Evolutionary conservation across 1,140 invertebrate genomes (phyloP).

Genomic region (Lerema accius): DNA sequence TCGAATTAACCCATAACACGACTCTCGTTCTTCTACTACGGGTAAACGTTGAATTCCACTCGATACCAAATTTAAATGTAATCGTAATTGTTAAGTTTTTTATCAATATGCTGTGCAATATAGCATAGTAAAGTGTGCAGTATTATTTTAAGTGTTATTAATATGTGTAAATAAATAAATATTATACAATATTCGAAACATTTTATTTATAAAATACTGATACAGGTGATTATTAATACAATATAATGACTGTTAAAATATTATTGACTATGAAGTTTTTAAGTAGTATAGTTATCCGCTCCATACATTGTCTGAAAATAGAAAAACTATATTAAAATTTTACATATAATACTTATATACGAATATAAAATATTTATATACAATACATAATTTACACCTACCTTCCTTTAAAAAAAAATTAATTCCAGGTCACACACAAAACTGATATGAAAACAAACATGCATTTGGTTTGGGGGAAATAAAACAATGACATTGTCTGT

Average conservation of each 20-base stretch:
- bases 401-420: neutral
- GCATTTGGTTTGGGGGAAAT: slow-evolving; percentile 51
- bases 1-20: slow-evolving; percentile 39
- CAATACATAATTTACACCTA: slow-evolving; percentile 9
- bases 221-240: slow-evolving; percentile 34
- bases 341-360: slow-evolving; percentile 30
- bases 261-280: slow-evolving; percentile 39
- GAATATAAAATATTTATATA: slow-evolving; percentile 30
- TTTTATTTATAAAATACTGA: slow-evolving; percentile 57
- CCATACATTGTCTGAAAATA: slow-evolving; percentile 79
- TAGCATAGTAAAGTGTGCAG: slow-evolving; percentile 59
- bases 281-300: slow-evolving; percentile 73
- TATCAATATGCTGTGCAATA: slow-evolving; percentile 56
- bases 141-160: slow-evolving; percentile 51
- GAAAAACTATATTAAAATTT: slow-evolving; percentile 48
- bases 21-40: slow-evolving; percentile 43
- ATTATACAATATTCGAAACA: slow-evolving; percentile 50
- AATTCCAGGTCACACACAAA: slow-evolving; percentile 22
- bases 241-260: slow-evolving; percentile 1
- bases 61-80: slow-evolving; percentile 55
- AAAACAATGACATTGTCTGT: slow-evolving; percentile 57
- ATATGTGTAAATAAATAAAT: slow-evolving; percentile 61
- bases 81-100: slow-evolving; percentile 36
- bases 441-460: slow-evolving; percentile 43
- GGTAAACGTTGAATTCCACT: slow-evolving; percentile 45